Evolutionary conservation across 2,888 invertebrate species (phyloP), one percentile per base, ranked within the genome.

Genomic region (Oscheius onirici): DNA sequence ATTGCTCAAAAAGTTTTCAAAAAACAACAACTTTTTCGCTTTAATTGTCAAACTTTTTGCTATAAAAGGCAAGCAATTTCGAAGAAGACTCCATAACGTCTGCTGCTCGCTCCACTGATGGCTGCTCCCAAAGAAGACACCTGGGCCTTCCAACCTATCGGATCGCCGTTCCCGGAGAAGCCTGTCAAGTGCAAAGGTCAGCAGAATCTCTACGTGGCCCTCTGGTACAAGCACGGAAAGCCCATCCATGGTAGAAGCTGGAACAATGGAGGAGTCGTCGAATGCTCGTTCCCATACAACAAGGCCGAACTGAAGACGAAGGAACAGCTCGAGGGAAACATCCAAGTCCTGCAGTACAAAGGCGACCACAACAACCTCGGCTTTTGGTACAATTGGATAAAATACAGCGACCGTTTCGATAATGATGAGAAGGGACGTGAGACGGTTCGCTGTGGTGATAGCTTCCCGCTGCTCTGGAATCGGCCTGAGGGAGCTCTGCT

Each of bases 301-400:
- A 76, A 83, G 52, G 77, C 73, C 49, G 84, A 84, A 67, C 72
- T 84, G 46, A 77, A 58, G 44, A 78, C 78, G 46, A 78, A 78
- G 67, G 52, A 74, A 57, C 83, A 84, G 70, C 73, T 84, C 46
- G 83, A 79, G 61, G 84, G 84, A 57, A 78, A 83, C 70, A 85
- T 85, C 55, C 85, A 85, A 71, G 82, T 85, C 28, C 79, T 85
- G 15, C 83, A 84, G 61, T 85, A 85, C 78, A 73, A 79, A 69
- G 85, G 84, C 20, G 84, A 85, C 74, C 85, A 85, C 71, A 74
- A 72, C 67, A 67, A 58, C 26, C 83, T 80, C 49, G 83, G 82
- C 52, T 83, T 75, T 73, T 84, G 84, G 84, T 83, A 83, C 77
- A 77, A 83, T 66, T 84, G 84, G 84, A 82, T 85, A 77, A 78